These are phyloP conservation scores for Podotricha telesiphe DNA, from an alignment of 2,888 invertebrate genomes.

Conservation along the genomic window DNA sequence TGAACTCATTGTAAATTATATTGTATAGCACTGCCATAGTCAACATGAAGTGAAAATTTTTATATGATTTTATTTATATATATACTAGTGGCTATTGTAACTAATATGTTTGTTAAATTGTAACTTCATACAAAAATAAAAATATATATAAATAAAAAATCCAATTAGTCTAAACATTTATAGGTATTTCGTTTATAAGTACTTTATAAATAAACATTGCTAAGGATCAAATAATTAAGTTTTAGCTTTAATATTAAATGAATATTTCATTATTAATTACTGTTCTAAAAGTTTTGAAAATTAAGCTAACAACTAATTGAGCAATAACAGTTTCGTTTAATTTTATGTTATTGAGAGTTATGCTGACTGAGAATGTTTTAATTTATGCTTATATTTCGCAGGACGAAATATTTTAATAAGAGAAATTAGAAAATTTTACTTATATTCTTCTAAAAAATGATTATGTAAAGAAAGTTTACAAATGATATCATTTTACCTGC, in stretches of 20 bases:
- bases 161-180: background rate
- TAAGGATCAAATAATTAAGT: slow-evolving; percentile 11
- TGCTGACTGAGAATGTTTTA: slow-evolving; percentile 17
- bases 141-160: background rate
- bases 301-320: slow-evolving; percentile 26
- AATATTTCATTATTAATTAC: slow-evolving; percentile 31
- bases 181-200: background rate
- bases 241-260: slow-evolving; percentile 18
- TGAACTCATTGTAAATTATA: too few relatives aligned
- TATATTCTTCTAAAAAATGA: background rate
- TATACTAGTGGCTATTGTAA: too few relatives aligned
- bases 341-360: slow-evolving; percentile 26
- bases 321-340: slow-evolving; percentile 29
- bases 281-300: slow-evolving; percentile 29
- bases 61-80: too few relatives aligned
- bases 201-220: slow-evolving; percentile 12
- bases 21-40: too few relatives aligned
- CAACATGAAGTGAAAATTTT: too few relatives aligned
- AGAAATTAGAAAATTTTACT: background rate
- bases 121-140: too few relatives aligned
- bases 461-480: background rate
- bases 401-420: background rate
- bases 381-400: slow-evolving; percentile 17
- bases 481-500: too few relatives aligned
- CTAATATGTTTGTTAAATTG: too few relatives aligned